A percentile compares a stretch with the other conserved stretches of the same genome.
phyloP scores from a whole-genome alignment of 2,113 vertebrate species.

The Callithrix jacchus region DNA sequence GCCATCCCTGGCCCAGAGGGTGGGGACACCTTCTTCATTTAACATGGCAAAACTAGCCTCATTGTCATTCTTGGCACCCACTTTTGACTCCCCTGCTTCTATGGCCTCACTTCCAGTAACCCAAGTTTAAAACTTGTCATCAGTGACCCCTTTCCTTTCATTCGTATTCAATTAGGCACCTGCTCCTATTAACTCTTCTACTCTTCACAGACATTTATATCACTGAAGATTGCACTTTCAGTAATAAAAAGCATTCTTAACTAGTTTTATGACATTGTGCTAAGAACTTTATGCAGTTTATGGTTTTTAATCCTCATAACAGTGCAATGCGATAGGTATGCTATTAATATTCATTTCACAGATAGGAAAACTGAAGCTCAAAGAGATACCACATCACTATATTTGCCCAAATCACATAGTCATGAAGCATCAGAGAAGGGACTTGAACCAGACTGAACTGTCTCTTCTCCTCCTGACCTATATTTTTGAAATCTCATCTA shows the following conservation, averaged over 20 bases:
- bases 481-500: background rate
- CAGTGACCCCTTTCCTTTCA: background rate
- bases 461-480: background rate
- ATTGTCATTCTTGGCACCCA: background rate
- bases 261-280: background rate
- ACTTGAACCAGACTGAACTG: too few relatives aligned
- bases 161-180: background rate
- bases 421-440: background rate
- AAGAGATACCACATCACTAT: background rate
- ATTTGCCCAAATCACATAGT: background rate
- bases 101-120: background rate
- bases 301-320: background rate
- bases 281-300: background rate
- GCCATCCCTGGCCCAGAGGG: background rate
- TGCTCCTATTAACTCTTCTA: background rate
- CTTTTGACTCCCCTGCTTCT: background rate
- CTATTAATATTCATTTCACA: background rate
- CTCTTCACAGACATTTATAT: background rate
- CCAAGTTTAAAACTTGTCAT: background rate
- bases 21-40: background rate
- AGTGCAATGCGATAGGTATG: background rate
- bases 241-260: background rate
- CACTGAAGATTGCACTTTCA: background rate
- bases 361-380: background rate
- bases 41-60: background rate